Conservation (phyloP, 2,113 vertebrate genomes). For the Hemibagrus wyckioides region DNA sequence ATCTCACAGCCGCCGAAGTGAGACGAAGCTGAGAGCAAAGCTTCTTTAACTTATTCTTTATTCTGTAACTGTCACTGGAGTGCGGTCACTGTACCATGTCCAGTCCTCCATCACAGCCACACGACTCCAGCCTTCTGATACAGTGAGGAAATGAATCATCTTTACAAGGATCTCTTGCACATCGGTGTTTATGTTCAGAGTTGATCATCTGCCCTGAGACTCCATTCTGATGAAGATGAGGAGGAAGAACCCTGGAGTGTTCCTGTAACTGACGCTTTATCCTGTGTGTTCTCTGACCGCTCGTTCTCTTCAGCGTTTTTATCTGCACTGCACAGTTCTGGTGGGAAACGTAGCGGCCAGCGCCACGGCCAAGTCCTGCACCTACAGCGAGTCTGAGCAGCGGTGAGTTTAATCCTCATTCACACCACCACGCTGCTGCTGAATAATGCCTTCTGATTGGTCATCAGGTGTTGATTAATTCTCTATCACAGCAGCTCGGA, state of each 20-base stretch:
- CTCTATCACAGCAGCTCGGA: not conserved
- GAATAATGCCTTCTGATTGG: not conserved
- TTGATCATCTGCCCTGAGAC: not conserved
- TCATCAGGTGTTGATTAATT: not conserved
- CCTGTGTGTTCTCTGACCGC: not conserved
- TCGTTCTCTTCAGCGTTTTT: conserved; percentile 56
- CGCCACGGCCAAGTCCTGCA: conserved; percentile 63
- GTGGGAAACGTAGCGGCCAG: conserved; percentile 41
- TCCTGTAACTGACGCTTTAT: not conserved
- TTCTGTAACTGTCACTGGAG: not conserved
- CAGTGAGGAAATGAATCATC: no score
- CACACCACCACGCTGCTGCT: not conserved
- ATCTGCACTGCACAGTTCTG: conserved; percentile 65
- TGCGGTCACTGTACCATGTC: not conserved
- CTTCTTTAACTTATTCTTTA: not conserved
- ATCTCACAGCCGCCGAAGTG: no score
- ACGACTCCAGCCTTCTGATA: not conserved
- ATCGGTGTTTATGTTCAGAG: not conserved
- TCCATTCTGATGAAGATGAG: not conserved
- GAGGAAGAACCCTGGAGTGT: not conserved
- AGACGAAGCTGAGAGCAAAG: not conserved
- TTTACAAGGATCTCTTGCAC: not conserved
- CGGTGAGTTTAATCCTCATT: conserved; percentile 49
- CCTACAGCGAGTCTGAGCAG: conserved; percentile 51
- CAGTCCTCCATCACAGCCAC: not conserved